Evolutionary conservation across 2,797 vertebrate genomes (phyloP), one percentile per base, ranked within the genome.

Genomic region (Channallabes apus): DNA sequence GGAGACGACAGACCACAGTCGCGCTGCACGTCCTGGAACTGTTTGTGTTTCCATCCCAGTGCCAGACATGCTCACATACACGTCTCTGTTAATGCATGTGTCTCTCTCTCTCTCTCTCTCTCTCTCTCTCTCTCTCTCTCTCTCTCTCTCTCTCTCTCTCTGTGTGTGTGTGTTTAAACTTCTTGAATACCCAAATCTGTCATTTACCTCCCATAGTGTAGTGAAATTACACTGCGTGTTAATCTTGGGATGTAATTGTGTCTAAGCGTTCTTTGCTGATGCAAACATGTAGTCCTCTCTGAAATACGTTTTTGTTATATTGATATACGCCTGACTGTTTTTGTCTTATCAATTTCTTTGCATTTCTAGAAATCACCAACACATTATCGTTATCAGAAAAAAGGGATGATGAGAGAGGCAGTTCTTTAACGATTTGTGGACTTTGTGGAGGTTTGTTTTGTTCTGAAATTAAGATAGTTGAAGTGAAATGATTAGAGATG

Each of bases 41-140:
- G 82, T 83, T 87, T 86, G 59, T 82, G 61, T 87, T 88, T 82
- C 80, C 79, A 80, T 75, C 85, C 71, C 27, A 32, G 61, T 72
- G 69, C 22, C 6, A 29, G 77, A 15, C 56, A 29, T 61, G 82
- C 58, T 54, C 82, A 41, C 51, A 35, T 65, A 69, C 12, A n/a
- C 20, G 59, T 58, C 24, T 71, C 20, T 78, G 51, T 72, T 7
- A 68, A 18, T 27, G 38, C 8, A 8, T 32, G 46, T 32, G 80
- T 20, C 15, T 29, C n/a, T n/a, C n/a, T n/a, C n/a, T n/a, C n/a
- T n/a, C n/a, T n/a, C n/a, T n/a, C n/a, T n/a, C n/a, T n/a, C n/a
- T n/a, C n/a, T n/a, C n/a, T n/a, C n/a, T n/a, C n/a, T n/a, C n/a
- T n/a, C n/a, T n/a, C n/a, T n/a, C n/a, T n/a, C n/a, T n/a, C n/a